Base-by-base conservation (phyloP, 2,797 vertebrate species). In the Tamandua tetradactyla region DNA sequence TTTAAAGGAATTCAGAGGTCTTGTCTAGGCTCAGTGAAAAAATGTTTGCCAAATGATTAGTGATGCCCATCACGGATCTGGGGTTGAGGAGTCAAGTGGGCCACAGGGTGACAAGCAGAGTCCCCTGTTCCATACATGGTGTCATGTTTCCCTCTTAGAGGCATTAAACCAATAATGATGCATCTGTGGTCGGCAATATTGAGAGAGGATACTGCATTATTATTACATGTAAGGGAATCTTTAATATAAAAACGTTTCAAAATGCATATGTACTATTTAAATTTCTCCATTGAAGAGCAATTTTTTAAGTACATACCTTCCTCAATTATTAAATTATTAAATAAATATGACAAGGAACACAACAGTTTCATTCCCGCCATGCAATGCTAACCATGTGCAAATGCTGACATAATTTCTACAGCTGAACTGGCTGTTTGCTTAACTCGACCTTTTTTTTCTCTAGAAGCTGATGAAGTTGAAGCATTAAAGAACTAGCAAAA, bases 391-490 rank as follows among this genome's bases (percentile, higher is more conserved):
- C 91, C 91, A 49, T 25, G 91, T 80, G 42, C 72, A 95, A 97
- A 95, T 89, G 95, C 96, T 97, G 96, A 97, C 91, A 47, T 68
- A 72, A 89, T 87, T 76, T 93, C 74, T 52, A 80, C 76, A 94
- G 94, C 49, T n/a, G 94, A 96, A 97, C 86, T 95, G 95, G 87
- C 95, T 97, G 72, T 90, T 96, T 59, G 22, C 96, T 82, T 93
- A 97, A 96, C 90, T 80, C 13, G 80, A 61, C 14, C 86, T 97
- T 97, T 92, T 84, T 84, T 93, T 85, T 84, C 93, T 49, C 83
- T 81, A 62, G 49, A 93, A 94, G 71, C 44, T 94, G 88, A 89
- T 79, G 87, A 94, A 95, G 64, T 49, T 94, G 83, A 98, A 97
- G 86, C 86, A 82, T 90, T 89, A 96, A 93, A 76, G 81, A 96